Base-by-base conservation (phyloP, 2,888 invertebrate genomes). In the Pseudolycoriella hygida region DNA sequence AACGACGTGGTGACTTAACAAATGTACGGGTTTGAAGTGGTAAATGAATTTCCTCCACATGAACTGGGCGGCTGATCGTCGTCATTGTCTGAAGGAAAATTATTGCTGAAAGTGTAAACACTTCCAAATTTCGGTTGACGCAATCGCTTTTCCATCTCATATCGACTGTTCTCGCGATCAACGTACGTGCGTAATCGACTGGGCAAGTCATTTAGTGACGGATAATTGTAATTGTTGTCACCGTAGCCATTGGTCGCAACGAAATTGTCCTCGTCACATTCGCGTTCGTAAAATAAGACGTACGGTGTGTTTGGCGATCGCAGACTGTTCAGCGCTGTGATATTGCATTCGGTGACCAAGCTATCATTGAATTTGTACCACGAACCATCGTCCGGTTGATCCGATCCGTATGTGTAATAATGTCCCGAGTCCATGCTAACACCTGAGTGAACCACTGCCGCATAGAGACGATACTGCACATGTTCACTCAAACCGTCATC, bases 361-460 rank as follows among this genome's bases (percentile, higher is more conserved):
- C 76, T 78, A 54, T 89, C 89, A 57, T 88, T 86, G 57, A 84
- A 86, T 56, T 79, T 74, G 59, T 76, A 81, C 89, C 89, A 89
- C 45, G 66, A 66, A 6, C 25, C 25, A 25, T 25, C 25, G 31
- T 72, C 67, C 46, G 69, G 68, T 15, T 62, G 65, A 56, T 82
- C 82, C 31, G 76, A 72, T 1, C 83, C 86, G 48, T 84, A 77
- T 0, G 87, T 86, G 60, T 85, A 87, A 60, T 90, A 90, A 59
- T 90, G 90, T 0, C 89, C 90, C 1, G 83, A 81, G 57, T 89
- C 84, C 50, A 86, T 77, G 43, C 80, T 82, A 17, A 76, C 74
- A 2, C 90, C 90, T 1, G 79, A 77, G 61, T 90, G 90, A 0
- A 90, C 80, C 1, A 90, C 81, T 0, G 86, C 84, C 0, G 86